A percentile compares a stretch with the other conserved stretches of the same genome.
Conservation (phyloP, 2,888 invertebrate species). For the Cryptocephalus primarius region DNA sequence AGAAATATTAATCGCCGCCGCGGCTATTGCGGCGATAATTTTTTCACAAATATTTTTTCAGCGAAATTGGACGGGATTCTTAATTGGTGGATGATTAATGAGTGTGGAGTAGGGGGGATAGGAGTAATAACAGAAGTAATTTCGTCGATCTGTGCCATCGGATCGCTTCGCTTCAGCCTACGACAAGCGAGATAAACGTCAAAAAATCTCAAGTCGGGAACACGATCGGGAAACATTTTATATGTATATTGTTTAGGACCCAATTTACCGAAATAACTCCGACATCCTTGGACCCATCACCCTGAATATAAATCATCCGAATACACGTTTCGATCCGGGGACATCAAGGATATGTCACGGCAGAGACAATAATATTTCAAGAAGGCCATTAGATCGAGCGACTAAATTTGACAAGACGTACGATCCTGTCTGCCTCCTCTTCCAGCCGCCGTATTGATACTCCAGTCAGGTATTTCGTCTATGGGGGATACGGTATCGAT, state of each 20-base stretch:
- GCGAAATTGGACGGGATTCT: too few relatives aligned
- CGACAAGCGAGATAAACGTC: too few relatives aligned
- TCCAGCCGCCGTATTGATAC: slow-evolving; percentile 21
- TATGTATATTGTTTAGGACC: not conserved
- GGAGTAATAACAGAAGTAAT: too few relatives aligned
- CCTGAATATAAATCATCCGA: not conserved
- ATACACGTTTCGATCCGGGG: not conserved
- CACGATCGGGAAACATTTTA: too few relatives aligned
- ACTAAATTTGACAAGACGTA: slow-evolving; percentile 31
- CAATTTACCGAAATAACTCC: not conserved
- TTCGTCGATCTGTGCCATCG: too few relatives aligned
- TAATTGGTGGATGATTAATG: too few relatives aligned
- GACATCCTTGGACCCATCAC: not conserved
- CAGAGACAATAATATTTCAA: slow-evolving; percentile 31
- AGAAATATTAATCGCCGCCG: slow-evolving; percentile 1
- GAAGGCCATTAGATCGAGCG: slow-evolving; percentile 28
- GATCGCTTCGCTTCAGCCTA: too few relatives aligned
- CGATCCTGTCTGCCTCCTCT: not conserved
- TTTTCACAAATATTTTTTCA: too few relatives aligned
- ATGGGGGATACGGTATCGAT: slow-evolving; percentile 28
- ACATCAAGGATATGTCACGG: too few relatives aligned
- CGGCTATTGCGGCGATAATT: too few relatives aligned
- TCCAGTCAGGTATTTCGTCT: slow-evolving; percentile 30
- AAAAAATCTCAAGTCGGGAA: too few relatives aligned
- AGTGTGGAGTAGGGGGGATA: too few relatives aligned